Evolutionary conservation across 2,888 invertebrate species (phyloP), one percentile per base, ranked within the genome.

Genomic region (Synergus gifuensis): DNA sequence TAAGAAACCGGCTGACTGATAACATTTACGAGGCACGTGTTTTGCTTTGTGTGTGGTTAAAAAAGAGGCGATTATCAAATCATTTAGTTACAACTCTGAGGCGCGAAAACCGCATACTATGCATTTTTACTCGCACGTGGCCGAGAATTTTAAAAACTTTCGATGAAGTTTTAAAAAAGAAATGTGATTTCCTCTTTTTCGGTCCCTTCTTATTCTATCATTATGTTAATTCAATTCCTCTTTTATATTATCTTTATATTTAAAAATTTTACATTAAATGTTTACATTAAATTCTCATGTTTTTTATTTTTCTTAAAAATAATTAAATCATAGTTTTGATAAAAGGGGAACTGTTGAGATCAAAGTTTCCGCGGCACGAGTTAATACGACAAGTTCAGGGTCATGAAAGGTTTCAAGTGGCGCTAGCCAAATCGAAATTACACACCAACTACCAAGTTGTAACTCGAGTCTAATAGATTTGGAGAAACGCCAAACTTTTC

Each of bases 391-490:
- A 36, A 73, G 36, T 76, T 40, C 58, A 49, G n/a, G 7, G 22
- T 44, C 14, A 46, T 64, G 54, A 49, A 60, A 66, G 58, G 22
- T 36, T 9, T 62, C 11, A 60, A 49, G 62, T 54, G 22, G 18
- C 62, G 67, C 11, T 62, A 58, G 36, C 69, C 63, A 64, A 63
- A 63, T 22, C 22, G 16, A 62, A 58, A 82, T 78, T 58, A 46
- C 36, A 44, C 54, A 16, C 16, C 63, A 46, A 16, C 22, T 28
- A 28, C 2, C 22, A 28, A 28, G 40, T 18, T 40, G 1, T 42
- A n/a, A 44, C 22, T 60, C 12, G 46, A 78, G 66, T 64, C 66
- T 58, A 40, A 78, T 22, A 62, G 76, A 11, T 58, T 18, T 60
- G 11, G 22, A n/a, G 22, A 1, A 12, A 11, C 18, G 60, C 22